Evolutionary conservation across 1,140 invertebrate species (phyloP), one percentile per base, ranked within the genome.

Genomic region (Caenorhabditis briggsae): DNA sequence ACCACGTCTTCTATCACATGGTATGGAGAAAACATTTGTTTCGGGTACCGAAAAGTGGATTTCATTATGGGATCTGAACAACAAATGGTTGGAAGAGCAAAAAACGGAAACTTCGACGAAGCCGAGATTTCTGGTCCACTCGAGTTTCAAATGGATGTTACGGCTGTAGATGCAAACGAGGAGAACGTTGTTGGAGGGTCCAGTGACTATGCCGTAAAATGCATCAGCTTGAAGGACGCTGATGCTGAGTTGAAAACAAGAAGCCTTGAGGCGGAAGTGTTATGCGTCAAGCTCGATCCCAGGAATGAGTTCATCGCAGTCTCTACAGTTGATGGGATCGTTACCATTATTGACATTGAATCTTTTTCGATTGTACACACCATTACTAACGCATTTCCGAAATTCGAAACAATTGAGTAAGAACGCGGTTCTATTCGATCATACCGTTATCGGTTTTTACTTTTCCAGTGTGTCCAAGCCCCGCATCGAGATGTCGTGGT

Each of bases 1-100:
- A 78, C 70, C 20, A 50, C 70, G 0, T 50, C 70, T 8, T 78
- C 70, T 23, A 78, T 78, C n/a, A 46, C 46, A 23, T 78, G 70
- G 70, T 23, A 53, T 14, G 70, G 70, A 14, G 43, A 20, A 2
- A 78, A 78, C 11, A 53, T 78, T n/a, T 48, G 46, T 23, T 78
- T 78, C n/a, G 70, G 70, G 0, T 78, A 78, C n/a, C 33, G 70
- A 48, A 78, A 78, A 23, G 70, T 78, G 43, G 70, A 78, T 50
- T 50, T 78, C 33, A 50, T 78, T 25, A 14, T 53, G 11, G 70
- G 70, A 50, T 78, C 70, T 5, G 46, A 78, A n/a, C 70, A 78
- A n/a, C 70, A 78, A 78, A 23, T 53, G 18, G 70, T 78, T 1
- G 70, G 70, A 78, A 16, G 12, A 9, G 46, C 46, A 6, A 78